phyloP scores from a whole-genome alignment of 1,140 invertebrate genomes.

The Daktulosphaira vitifoliae region DNA sequence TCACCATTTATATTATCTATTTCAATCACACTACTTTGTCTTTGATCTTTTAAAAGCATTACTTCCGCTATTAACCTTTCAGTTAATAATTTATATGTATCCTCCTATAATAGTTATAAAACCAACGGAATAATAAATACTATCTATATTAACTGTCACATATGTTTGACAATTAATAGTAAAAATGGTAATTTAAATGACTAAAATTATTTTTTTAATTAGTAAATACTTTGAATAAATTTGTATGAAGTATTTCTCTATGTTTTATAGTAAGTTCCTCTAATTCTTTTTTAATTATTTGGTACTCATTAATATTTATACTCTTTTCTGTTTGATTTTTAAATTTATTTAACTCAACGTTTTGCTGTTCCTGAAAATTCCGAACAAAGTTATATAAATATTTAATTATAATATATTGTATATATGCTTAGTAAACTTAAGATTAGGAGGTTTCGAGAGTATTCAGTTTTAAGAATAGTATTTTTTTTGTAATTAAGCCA shows the following conservation, averaged over 20 bases:
- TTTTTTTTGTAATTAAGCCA: no score
- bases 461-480: no score
- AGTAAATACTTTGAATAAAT: slow-evolving; percentile 30
- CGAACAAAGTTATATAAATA: neutral
- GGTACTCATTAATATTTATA: slow-evolving; percentile 24
- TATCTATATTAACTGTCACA: no score
- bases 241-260: slow-evolving; percentile 31
- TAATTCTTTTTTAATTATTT: slow-evolving; percentile 33
- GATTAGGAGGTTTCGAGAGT: no score
- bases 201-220: neutral
- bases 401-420: neutral
- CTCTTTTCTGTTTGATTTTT: slow-evolving; percentile 24
- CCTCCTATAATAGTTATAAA: slow-evolving; percentile 5
- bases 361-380: slow-evolving; percentile 14
- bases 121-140: no score
- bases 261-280: slow-evolving; percentile 35
- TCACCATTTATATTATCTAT: slow-evolving; percentile 3
- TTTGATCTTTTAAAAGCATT: slow-evolving; percentile 14
- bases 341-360: slow-evolving; percentile 16
- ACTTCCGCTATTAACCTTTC: slow-evolving; percentile 32
- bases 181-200: neutral
- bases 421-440: neutral
- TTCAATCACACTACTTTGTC: slow-evolving; percentile 4
- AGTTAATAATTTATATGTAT: slow-evolving; percentile 16
- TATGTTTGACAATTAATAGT: no score